Evolutionary conservation across 2,113 vertebrate species (phyloP).

Genomic region (Rhipidura dahli): DNA sequence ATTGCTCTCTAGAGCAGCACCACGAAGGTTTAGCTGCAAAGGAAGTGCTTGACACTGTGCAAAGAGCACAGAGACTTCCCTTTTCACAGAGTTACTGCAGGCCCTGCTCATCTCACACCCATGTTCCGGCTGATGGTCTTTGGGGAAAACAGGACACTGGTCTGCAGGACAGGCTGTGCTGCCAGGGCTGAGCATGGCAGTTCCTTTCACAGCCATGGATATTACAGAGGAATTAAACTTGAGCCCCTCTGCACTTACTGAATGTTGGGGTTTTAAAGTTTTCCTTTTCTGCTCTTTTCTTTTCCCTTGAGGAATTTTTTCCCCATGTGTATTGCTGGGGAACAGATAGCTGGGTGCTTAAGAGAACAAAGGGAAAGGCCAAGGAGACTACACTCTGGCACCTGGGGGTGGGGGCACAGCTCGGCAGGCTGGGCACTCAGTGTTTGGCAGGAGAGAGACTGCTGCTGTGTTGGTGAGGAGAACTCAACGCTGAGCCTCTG

Average conservation of each 20-base stretch:
- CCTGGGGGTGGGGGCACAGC: too few relatives aligned
- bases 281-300: too few relatives aligned
- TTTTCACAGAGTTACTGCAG: not conserved
- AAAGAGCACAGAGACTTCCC: not conserved
- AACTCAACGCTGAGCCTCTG: too few relatives aligned
- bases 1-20: not conserved
- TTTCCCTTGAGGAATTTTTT: too few relatives aligned
- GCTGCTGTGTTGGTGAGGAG: too few relatives aligned
- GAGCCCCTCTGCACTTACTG: not conserved
- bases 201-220: not conserved
- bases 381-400: too few relatives aligned
- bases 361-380: too few relatives aligned
- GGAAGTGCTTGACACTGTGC: not conserved
- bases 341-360: too few relatives aligned
- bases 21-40: not conserved
- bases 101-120: fast-evolving
- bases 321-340: too few relatives aligned
- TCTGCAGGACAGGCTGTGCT: not conserved
- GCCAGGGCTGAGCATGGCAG: not conserved
- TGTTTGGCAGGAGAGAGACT: too few relatives aligned
- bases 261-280: too few relatives aligned
- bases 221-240: not conserved
- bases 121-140: not conserved
- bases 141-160: not conserved
- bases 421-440: too few relatives aligned